Percentiles rank a stretch among this genome's conserved stretches.
Evolutionary conservation across 2,888 invertebrate genomes (phyloP).

Genomic region (Trissonchulus sp.): DNA sequence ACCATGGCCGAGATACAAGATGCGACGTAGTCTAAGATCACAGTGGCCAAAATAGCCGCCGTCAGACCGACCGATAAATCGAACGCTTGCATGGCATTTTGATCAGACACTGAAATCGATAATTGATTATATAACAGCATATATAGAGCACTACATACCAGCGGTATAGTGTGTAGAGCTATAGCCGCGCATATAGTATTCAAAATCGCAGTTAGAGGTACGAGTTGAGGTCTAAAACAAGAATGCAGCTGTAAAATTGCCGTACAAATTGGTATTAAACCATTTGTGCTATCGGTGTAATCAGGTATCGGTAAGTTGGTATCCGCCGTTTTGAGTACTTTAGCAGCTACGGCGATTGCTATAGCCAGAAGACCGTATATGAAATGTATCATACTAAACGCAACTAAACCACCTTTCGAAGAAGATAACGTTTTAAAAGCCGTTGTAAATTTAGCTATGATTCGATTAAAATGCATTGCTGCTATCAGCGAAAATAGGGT

Average conservation of each 20-base stretch:
- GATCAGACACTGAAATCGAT: background rate
- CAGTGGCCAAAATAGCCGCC: background rate
- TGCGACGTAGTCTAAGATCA: background rate
- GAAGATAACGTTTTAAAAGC: constrained; percentile 40
- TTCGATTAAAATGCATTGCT: background rate
- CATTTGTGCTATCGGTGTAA: constrained; percentile 48
- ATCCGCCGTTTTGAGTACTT: background rate
- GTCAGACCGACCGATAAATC: constrained; percentile 2
- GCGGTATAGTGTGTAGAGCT: constrained; percentile 46
- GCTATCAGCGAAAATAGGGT: background rate
- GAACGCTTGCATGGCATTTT: background rate
- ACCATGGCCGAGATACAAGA: background rate
- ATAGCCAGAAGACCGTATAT: constrained; percentile 1
- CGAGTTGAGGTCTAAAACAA: constrained; percentile 25
- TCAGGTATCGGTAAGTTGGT: background rate
- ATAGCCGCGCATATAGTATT: constrained; percentile 45
- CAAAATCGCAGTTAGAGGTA: constrained; percentile 43
- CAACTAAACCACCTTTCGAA: constrained; percentile 38
- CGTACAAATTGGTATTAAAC: constrained; percentile 45
- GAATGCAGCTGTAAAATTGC: constrained; percentile 44
- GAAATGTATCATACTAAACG: background rate
- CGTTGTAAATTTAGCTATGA: constrained; percentile 40
- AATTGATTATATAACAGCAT: constrained; percentile 36
- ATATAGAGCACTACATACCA: constrained; percentile 47
- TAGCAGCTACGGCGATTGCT: background rate